These are phyloP conservation scores for Lysandra coridon DNA, from an alignment of 2,888 invertebrate species.

Conservation along the genomic window DNA sequence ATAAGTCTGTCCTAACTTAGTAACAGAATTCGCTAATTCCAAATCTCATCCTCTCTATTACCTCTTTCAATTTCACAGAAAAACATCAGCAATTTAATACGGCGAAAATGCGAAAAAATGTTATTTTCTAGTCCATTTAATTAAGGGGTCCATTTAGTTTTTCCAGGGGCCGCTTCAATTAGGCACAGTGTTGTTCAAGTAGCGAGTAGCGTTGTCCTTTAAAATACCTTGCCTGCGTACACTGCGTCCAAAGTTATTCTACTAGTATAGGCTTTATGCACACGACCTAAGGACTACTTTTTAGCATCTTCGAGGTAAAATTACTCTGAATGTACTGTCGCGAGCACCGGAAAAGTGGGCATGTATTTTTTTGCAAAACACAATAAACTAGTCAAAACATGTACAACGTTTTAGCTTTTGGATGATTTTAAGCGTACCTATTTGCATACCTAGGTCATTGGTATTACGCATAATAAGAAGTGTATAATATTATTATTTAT, in stretches of 20 bases:
- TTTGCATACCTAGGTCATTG: too few species aligned
- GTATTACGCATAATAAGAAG: too few species aligned
- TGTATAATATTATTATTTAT: too few species aligned
- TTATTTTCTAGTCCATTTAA: constrained; percentile 2
- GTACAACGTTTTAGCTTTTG: too few species aligned
- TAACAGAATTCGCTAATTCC: not conserved
- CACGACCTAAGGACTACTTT: not conserved
- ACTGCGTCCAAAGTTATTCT: not conserved
- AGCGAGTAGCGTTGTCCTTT: constrained; percentile 1
- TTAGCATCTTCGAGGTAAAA: not conserved
- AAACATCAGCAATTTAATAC: constrained; percentile 9
- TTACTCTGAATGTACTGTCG: not conserved
- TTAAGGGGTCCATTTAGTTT: not conserved
- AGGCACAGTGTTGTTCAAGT: constrained; percentile 5
- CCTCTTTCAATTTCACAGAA: not conserved
- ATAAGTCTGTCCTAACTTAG: too few species aligned
- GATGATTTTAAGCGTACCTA: too few species aligned
- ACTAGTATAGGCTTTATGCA: not conserved
- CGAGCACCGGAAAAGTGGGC: not conserved
- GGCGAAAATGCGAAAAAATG: not conserved
- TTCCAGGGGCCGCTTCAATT: not conserved
- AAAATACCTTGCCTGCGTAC: not conserved
- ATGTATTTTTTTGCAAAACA: not conserved
- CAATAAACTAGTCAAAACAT: too few species aligned
- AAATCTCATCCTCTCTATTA: not conserved